Percentiles rank a stretch among this genome's conserved stretches.
phyloP scores from a whole-genome alignment of 2,113 vertebrate species.

The Sminthopsis crassicaudata region DNA sequence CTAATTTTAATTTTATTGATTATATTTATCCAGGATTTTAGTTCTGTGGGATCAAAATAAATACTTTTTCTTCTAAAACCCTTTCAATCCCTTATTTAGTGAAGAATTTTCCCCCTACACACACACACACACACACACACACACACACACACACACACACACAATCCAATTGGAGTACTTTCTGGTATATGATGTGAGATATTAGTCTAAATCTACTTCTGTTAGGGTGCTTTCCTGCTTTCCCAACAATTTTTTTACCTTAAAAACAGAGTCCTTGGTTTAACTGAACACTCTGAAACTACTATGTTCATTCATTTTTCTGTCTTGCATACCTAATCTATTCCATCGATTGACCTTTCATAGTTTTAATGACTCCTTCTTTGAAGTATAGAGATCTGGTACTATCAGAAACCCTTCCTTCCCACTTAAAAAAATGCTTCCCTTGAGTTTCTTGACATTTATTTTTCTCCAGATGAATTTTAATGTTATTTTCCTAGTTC shows the following conservation, averaged over 20 bases:
- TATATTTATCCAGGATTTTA: background rate
- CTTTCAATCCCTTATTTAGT: background rate
- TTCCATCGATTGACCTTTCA: background rate
- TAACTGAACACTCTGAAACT: background rate
- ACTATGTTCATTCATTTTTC: background rate
- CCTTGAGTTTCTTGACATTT: background rate
- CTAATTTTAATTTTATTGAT: background rate
- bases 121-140: background rate
- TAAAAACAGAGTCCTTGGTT: background rate
- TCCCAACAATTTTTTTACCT: background rate
- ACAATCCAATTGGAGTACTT: background rate
- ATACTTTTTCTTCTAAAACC: background rate
- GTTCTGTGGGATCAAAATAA: background rate
- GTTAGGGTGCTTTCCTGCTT: background rate
- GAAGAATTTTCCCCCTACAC: background rate
- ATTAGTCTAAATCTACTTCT: background rate
- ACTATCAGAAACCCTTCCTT: background rate
- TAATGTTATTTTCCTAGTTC: background rate
- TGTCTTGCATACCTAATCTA: background rate
- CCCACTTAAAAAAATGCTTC: background rate
- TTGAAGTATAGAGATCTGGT: background rate
- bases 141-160: background rate
- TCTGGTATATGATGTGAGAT: background rate
- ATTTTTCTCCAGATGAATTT: background rate
- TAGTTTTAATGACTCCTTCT: background rate